Base-by-base conservation (phyloP, 2,888 invertebrate genomes). In the Rugalucina vietnamica region DNA sequence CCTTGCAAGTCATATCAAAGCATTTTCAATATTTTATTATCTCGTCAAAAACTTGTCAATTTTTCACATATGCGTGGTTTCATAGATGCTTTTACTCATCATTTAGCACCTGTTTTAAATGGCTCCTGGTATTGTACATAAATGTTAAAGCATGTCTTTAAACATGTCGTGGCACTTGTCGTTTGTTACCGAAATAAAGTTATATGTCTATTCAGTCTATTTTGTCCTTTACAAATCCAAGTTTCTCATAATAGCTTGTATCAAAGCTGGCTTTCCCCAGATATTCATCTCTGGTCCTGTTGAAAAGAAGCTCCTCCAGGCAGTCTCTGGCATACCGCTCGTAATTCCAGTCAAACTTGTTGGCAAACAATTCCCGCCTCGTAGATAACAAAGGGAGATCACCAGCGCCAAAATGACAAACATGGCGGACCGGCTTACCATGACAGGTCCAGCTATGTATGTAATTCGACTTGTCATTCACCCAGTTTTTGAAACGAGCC, bases 391-490 rank as follows among this genome's bases (percentile, higher is more conserved):
- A 36, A 12, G 91, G 91, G 24, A 95, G 87, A 79, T 95, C 95
- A 21, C 91, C 92, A 0, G 93, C 86, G 1, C 93, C 93, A 74
- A 93, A 92, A 8, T 94, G 88, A 82, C 95, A 95, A 10, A 95
- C 90, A 73, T 85, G 85, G 5, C 93, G 82, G 4, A 94, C 91
- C 50, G 91, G 85, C 76, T 91, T 89, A 5, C 94, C 94, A 12
- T 77, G 79, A 77, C 94, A 94, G n/a, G 8, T 18, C 43, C 43
- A 43, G 18, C 18, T 43, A 18, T 43, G 8, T 43, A 43, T 8
- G 18, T 18, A 8, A 43, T 12, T 18, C 8, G 12, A 8, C 43
- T 18, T 12, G 43, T 43, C 18, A 12, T 43, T 43, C 8, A 18
- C 18, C 18, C 18, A 43, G 18, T 43, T 43, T 43, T 43, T 43